These are phyloP conservation scores for Nansenia antarctica DNA, from an alignment of 2,113 vertebrate species.

Conservation along the genomic window DNA sequence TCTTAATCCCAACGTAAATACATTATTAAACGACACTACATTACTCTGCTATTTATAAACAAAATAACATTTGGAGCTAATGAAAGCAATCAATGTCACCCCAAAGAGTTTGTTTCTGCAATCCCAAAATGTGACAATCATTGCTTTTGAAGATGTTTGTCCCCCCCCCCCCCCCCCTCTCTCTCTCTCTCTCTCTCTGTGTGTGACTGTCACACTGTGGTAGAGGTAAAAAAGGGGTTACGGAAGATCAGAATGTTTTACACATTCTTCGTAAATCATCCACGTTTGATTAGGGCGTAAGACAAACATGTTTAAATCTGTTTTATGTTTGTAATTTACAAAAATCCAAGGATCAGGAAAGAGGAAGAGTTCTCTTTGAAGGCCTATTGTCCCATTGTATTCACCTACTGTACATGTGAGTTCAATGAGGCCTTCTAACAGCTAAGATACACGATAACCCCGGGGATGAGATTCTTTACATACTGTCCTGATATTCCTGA, in stretches of 20 bases:
- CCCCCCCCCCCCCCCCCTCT: no score
- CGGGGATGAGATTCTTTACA: slow-evolving; percentile 1
- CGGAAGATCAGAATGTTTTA: not conserved
- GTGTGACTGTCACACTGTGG: not conserved
- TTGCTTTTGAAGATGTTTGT: not conserved
- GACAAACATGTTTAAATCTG: not conserved
- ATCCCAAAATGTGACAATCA: not conserved
- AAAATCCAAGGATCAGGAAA: not conserved
- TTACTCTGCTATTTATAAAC: not conserved
- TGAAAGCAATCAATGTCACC: not conserved
- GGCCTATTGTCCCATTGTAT: not conserved
- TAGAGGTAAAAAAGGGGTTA: not conserved
- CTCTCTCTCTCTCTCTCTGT: not conserved
- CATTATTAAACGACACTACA: not conserved
- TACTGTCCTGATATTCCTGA: not conserved
- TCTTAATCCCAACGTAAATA: not conserved
- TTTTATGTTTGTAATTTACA: not conserved
- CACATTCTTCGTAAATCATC: not conserved
- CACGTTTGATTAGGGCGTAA: not conserved
- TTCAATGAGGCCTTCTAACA: slow-evolving; percentile 11
- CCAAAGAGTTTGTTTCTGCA: not conserved
- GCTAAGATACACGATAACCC: slow-evolving; percentile 7
- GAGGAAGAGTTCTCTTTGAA: not conserved
- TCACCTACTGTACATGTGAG: not conserved
- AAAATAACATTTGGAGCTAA: not conserved